Evolutionary conservation across 2,888 invertebrate genomes (phyloP).

Genomic region (Aphrophora alni): DNA sequence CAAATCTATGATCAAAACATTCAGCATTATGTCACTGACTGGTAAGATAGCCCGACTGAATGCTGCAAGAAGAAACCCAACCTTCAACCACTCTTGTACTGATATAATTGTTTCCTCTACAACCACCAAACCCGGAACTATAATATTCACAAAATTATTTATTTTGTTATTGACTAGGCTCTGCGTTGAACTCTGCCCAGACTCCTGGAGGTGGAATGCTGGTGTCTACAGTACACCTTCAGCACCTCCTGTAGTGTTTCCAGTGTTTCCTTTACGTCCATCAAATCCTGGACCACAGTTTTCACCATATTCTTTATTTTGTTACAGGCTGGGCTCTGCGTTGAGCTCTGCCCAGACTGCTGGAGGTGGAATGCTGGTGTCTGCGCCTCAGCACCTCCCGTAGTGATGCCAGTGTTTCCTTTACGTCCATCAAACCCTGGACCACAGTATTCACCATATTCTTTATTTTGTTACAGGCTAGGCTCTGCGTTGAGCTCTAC

Average conservation of each 20-base stretch:
- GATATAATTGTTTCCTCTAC: constrained; percentile 87
- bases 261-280: constrained; percentile 81
- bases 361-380: constrained; percentile 62
- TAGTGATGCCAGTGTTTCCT: constrained; percentile 90
- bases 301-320: constrained; percentile 56
- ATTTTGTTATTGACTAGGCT: constrained; percentile 18
- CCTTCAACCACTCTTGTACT: no score
- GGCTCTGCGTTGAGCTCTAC: constrained; percentile 29
- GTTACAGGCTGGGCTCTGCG: constrained; percentile 28
- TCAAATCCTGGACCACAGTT: constrained; percentile 72
- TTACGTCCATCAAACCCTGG: constrained; percentile 71
- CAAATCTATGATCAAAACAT: no score
- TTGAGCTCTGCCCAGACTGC: constrained; percentile 27
- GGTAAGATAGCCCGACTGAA: no score
- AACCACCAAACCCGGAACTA: constrained; percentile 71
- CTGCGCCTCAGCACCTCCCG: constrained; percentile 70
- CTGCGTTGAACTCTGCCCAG: no score
- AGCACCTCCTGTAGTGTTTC: constrained; percentile 83
- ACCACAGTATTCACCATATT: constrained; percentile 65
- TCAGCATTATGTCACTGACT: no score
- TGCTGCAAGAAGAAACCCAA: no score
- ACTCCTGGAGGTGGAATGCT: constrained; percentile 60
- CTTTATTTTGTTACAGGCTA: constrained; percentile 57
- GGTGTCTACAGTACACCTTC: constrained; percentile 63
- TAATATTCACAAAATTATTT: constrained; percentile 62